phyloP scores from a whole-genome alignment of 2,113 vertebrate genomes.

The Austrofundulus limnaeus region DNA sequence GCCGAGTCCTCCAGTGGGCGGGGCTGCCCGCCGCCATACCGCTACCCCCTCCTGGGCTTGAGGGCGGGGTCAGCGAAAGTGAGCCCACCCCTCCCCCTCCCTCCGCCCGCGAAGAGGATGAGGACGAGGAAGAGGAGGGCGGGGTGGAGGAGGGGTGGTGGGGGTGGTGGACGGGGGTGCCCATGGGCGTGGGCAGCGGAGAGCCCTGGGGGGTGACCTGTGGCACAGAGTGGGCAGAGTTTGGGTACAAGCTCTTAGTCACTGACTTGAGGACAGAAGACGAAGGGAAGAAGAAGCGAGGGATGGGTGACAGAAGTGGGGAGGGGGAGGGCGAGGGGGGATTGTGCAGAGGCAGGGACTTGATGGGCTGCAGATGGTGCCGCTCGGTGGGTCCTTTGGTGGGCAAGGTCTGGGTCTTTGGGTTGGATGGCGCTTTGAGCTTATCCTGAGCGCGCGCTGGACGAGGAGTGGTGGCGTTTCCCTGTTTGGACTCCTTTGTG shows the following conservation, averaged over 20 bases:
- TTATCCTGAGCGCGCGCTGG: conserved; percentile 77
- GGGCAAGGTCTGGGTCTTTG: conserved; percentile 92
- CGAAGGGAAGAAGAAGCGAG: conserved; percentile 84
- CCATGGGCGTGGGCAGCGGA: conserved; percentile 87
- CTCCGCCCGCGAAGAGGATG: conserved; percentile 81
- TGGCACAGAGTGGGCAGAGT: conserved; percentile 82
- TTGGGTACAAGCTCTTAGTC: conserved; percentile 83
- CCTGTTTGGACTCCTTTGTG: conserved; percentile 79
- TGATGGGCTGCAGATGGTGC: conserved; percentile 86
- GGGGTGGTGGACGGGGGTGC: conserved; percentile 86
- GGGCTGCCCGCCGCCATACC: conserved; percentile 85
- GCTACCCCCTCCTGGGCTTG: conserved; percentile 88
- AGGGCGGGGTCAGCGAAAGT: conserved; percentile 85
- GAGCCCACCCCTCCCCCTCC: conserved; percentile 80
- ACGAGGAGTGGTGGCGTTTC: conserved; percentile 71
- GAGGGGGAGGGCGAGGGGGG: conserved; percentile 81
- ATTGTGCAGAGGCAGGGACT: conserved; percentile 84
- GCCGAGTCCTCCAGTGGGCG: conserved; percentile 88
- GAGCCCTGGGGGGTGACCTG: conserved; percentile 90
- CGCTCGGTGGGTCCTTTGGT: conserved; percentile 81
- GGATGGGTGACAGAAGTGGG: conserved; percentile 80
- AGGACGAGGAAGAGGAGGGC: conserved; percentile 81
- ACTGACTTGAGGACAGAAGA: conserved; percentile 84
- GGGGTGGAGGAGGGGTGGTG: conserved; percentile 80
- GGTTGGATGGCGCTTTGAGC: conserved; percentile 66